Conservation (phyloP, 2,888 invertebrate genomes). For the Agrilus cyanescens region DNA sequence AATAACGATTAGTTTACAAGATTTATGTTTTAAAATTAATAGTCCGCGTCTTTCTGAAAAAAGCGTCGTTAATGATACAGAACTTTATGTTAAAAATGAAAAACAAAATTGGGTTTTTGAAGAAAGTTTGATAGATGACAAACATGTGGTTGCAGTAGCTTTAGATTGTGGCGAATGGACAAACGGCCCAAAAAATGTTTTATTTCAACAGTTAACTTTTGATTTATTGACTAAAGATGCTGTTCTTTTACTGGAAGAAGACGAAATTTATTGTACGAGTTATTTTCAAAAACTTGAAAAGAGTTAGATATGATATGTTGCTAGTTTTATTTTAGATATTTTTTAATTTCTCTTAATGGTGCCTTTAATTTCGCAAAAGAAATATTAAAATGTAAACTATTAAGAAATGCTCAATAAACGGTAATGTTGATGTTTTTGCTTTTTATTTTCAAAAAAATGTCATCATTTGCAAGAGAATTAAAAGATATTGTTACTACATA, state of each 20-base stretch:
- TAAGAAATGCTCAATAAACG: no score
- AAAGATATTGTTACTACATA: no score
- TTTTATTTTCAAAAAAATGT: no score
- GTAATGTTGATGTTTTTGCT: no score
- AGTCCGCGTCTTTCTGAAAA: slow-evolving; percentile 40
- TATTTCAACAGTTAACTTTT: slow-evolving; percentile 46
- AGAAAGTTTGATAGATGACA: slow-evolving; percentile 63
- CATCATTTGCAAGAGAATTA: no score
- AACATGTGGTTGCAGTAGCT: slow-evolving; percentile 72
- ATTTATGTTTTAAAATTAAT: slow-evolving; percentile 62
- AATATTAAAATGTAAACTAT: no score
- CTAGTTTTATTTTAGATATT: no score
- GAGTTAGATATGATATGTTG: not conserved
- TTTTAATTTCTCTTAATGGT: no score
- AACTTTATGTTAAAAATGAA: slow-evolving; percentile 48
- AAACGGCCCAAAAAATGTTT: slow-evolving; percentile 16
- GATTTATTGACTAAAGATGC: slow-evolving; percentile 47
- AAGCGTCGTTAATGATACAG: slow-evolving; percentile 49
- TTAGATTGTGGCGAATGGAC: slow-evolving; percentile 27
- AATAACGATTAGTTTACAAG: slow-evolving; percentile 61
- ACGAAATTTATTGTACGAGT: slow-evolving; percentile 41
- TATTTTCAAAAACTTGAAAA: slow-evolving; percentile 47
- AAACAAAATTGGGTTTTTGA: slow-evolving; percentile 67
- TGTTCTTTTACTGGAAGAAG: slow-evolving; percentile 38
- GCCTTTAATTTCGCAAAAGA: no score